Conservation (phyloP, 2,113 vertebrate genomes). For the Ailurus styani region DNA sequence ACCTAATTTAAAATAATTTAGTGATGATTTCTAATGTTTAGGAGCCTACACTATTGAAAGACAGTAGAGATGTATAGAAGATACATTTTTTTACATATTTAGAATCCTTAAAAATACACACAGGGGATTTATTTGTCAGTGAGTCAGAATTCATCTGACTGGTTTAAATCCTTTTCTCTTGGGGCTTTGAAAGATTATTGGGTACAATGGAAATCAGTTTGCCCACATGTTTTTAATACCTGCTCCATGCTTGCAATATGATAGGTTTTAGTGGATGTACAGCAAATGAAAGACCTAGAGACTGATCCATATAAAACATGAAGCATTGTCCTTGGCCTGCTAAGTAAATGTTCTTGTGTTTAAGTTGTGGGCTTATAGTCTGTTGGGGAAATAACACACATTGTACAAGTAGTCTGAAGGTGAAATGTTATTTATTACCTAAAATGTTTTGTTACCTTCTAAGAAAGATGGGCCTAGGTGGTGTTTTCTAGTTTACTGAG, state of each 20-base stretch:
- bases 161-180: neutral
- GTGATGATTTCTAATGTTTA: neutral
- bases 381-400: neutral
- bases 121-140: neutral
- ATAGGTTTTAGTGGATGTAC: neutral
- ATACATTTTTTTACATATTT: neutral
- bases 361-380: neutral
- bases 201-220: neutral
- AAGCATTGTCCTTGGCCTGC: neutral
- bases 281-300: neutral
- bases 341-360: neutral
- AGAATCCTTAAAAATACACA: neutral
- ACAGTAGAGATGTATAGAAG: neutral
- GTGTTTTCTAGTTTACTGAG: neutral
- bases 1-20: constrained; percentile 35
- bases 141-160: neutral
- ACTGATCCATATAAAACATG: neutral
- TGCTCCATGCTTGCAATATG: neutral
- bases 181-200: constrained; percentile 8
- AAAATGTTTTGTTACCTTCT: neutral
- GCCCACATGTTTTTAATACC: neutral
- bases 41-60: neutral
- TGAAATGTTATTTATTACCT: neutral
- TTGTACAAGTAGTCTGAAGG: neutral
- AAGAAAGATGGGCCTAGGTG: neutral